These are phyloP conservation scores for Hemicrepidius hirtus DNA, from an alignment of 2,888 invertebrate species.

Conservation along the genomic window DNA sequence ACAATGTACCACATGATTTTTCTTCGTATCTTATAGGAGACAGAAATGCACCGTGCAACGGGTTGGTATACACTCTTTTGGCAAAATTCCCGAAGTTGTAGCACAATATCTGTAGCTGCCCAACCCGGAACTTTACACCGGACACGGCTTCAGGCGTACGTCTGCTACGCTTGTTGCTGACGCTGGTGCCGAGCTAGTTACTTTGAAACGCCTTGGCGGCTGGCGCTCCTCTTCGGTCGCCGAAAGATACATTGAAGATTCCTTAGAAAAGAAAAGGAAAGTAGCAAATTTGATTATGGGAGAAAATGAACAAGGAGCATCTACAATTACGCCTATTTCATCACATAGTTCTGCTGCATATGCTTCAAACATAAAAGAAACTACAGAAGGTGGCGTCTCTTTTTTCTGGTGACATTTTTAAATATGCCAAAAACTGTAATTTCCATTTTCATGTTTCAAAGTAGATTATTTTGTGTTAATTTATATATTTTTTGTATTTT, in stretches of 20 bases:
- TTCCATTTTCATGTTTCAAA: no score
- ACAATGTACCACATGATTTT: neutral
- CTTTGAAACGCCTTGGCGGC: neutral
- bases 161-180: conserved; percentile 43
- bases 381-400: no score
- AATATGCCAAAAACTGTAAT: no score
- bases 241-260: neutral
- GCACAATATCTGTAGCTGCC: conserved; percentile 45
- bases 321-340: neutral
- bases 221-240: neutral
- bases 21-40: neutral
- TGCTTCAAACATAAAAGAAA: neutral
- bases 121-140: conserved; percentile 42
- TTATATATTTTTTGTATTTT: no score
- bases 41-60: neutral
- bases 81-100: conserved; percentile 22
- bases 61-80: neutral
- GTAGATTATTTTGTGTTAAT: no score
- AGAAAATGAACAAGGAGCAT: neutral
- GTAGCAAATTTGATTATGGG: no score
- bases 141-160: conserved; percentile 47
- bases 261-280: neutral
- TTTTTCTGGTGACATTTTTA: no score
- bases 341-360: neutral
- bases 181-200: conserved; percentile 60